A percentile compares a stretch with the other conserved stretches of the same genome.
Conservation (phyloP, 2,797 vertebrate species). For the Nyctibius grandis region DNA sequence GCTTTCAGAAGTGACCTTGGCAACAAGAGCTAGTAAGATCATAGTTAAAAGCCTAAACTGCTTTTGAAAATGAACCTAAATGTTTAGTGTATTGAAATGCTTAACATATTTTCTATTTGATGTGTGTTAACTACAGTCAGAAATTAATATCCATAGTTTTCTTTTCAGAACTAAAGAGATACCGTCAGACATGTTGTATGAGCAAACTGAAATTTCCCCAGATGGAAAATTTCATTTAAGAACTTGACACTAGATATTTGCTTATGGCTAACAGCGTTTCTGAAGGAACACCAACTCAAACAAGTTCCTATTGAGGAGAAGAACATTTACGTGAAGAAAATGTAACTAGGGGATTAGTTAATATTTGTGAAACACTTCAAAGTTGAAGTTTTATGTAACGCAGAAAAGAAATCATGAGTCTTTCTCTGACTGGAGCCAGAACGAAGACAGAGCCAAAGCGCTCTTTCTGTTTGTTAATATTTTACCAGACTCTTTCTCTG, state of each 20-base stretch:
- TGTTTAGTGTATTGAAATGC: neutral
- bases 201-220: neutral
- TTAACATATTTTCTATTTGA: neutral
- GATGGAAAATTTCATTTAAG: neutral
- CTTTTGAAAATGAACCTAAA: neutral
- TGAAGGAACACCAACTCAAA: constrained; percentile 33
- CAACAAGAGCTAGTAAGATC: neutral
- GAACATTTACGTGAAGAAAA: constrained; percentile 24
- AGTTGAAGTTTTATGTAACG: constrained; percentile 44
- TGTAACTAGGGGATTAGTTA: constrained; percentile 45
- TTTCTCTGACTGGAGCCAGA: neutral
- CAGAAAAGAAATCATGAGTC: neutral
- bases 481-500: constrained; percentile 46
- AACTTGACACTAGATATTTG: neutral
- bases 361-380: constrained; percentile 67
- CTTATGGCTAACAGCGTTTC: neutral
- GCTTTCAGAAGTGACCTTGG: neutral
- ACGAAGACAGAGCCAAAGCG: neutral
- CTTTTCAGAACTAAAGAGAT: neutral
- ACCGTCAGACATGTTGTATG: neutral
- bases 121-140: neutral
- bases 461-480: constrained; percentile 59
- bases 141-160: neutral
- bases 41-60: neutral
- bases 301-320: neutral